Evolutionary conservation across 2,113 vertebrate species (phyloP), one percentile per base, ranked within the genome.

Genomic region (rat (Rattus norvegicus)): DNA sequence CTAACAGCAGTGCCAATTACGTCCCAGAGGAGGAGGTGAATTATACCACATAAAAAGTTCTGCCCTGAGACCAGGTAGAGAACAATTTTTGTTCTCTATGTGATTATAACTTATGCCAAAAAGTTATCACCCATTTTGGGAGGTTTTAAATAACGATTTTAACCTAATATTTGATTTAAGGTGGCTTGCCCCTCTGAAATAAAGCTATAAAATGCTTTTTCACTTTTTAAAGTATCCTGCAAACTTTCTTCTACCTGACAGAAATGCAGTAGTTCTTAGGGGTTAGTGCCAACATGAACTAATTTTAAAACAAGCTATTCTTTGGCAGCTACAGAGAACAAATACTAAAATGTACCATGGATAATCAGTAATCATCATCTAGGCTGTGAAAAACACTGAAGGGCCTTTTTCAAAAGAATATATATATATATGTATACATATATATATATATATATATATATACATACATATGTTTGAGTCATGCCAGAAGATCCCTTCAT

Each of bases 111-210:
- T 93, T 93, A 84, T 84, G 70, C 56, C 75, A 79, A 95, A 91
- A 94, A 61, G n/a, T 89, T 96, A 91, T 24, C 20, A 75, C 54
- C 17, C 26, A n/a, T 39, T 73, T 89, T 89, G 92, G 92, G 26
- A 56, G 13, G 85, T 83, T 39, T 97, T 88, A 94, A 92, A 91
- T 95, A 91, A 59, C 72, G 83, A 6, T 39, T 95, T 92, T 89
- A 86, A 70, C 12, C 76, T 92, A 69, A 93, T n/a, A 22, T 91
- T 97, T 91, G 47, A 83, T 95, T 97, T 95, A 96, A 89, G 30
- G 59, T 81, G 13, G 17, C 14, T 95, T 91, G 52, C 7, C 14
- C n/a, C 94, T 91, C 92, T 86, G 61, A 73, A 94, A 95, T 79
- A 96, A 91, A 88, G 39, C 16, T 77, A 86, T 65, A 28, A 92